Conservation (phyloP, 2,888 invertebrate species). For the Xestia sexstrigata region DNA sequence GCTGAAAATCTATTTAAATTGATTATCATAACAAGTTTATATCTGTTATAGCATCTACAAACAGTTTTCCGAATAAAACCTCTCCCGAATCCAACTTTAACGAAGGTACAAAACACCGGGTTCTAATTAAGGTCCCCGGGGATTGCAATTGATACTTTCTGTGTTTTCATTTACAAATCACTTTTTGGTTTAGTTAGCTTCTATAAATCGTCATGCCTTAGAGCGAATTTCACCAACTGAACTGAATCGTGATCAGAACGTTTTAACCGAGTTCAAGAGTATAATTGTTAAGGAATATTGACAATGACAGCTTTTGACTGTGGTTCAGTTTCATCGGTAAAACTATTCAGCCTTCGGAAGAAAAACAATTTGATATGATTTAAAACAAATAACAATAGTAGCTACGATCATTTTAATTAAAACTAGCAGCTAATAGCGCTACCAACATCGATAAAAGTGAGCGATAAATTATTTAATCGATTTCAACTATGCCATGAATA, state of each 20-base stretch:
- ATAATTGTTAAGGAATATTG: neutral
- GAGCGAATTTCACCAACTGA: neutral
- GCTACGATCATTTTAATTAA: constrained; percentile 13
- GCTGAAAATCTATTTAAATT: constrained; percentile 9
- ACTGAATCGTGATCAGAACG: neutral
- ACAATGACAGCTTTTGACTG: neutral
- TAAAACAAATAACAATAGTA: neutral
- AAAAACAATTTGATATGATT: neutral
- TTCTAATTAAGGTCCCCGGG: constrained; percentile 42
- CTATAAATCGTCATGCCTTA: neutral
- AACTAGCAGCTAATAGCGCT: constrained; percentile 7
- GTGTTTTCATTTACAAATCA: constrained; percentile 33
- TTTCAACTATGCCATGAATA: constrained; percentile 28
- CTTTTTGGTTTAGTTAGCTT: constrained; percentile 29
- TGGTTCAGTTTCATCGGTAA: neutral
- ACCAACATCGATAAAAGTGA: constrained; percentile 28
- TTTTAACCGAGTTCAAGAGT: neutral
- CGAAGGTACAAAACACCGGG: constrained; percentile 48
- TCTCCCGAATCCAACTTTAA: constrained; percentile 32
- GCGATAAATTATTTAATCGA: constrained; percentile 30
- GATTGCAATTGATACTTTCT: constrained; percentile 53
- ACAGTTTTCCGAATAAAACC: constrained; percentile 32
- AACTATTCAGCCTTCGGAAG: neutral
- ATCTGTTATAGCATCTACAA: constrained; percentile 20
- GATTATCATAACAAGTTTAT: constrained; percentile 18